Evolutionary conservation across 2,888 invertebrate species (phyloP), one percentile per base, ranked within the genome.

Genomic region (Tachystola acroxantha): DNA sequence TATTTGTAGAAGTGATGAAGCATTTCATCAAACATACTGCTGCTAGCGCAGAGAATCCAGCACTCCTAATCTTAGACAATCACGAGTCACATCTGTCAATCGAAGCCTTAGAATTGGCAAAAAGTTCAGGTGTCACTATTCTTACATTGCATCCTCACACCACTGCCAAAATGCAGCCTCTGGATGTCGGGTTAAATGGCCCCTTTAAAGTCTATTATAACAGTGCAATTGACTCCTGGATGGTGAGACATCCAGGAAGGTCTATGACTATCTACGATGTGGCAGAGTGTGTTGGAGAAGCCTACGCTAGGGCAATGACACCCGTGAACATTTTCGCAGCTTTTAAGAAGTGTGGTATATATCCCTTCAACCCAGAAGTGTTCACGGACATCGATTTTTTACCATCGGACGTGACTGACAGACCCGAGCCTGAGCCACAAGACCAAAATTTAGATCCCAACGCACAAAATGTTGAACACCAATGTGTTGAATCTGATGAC

Each of bases 131-230:
- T 7, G 48, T 50, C n/a, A 41, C 38, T 27, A 34, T 51, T 32
- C 33, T 53, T 14, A 48, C 50, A 11, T 14, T 9, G 6, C 22
- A 6, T 30, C 19, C 22, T 2, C 22, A 6, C 31, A 49, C 50
- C 3, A 43, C 52, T 25, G 45, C 43, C 10, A 49, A 45, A 10
- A 36, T 48, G 36, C 53, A 51, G 37, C 46, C 50, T 7, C 37
- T 52, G 10, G 47, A 52, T 39, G 50, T 54, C n/a, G 48, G 46
- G 10, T 34, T 50, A 19, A 43, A 42, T 26, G 37, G 32, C 1
- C 46, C 49, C 7, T 50, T 50, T 24, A 46, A 52, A 34, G 36
- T 34, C 3, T 45, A 39, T 13, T 24, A 22, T 13, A 20, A 10
- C 7, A 7, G 25, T 30, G 25, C 22, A 4, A 37, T 50, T n/a